Evolutionary conservation across 1,140 invertebrate species (phyloP).

Genomic region (Nixonia krombeini): DNA sequence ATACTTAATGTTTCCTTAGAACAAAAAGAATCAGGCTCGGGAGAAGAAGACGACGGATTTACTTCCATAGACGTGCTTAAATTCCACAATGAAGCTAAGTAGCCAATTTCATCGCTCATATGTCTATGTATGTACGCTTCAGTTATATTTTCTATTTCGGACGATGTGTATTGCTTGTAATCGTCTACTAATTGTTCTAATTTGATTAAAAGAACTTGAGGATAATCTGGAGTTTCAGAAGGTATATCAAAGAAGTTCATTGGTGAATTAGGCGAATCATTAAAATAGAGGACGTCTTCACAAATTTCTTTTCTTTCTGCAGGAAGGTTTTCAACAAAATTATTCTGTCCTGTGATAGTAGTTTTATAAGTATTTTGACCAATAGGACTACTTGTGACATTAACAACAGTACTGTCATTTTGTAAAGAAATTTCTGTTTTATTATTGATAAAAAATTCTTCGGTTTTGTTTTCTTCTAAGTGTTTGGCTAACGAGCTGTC

Average conservation of each 20-base stretch:
- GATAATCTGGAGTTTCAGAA: slow-evolving; percentile 6
- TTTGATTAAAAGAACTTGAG: slow-evolving; percentile 31
- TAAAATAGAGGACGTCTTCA: too few species aligned
- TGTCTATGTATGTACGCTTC: slow-evolving; percentile 27
- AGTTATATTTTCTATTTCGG: slow-evolving; percentile 22
- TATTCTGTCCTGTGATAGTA: too few species aligned
- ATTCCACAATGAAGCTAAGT: slow-evolving; percentile 26
- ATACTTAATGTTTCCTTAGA: slow-evolving; percentile 1
- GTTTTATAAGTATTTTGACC: too few species aligned
- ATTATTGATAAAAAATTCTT: too few species aligned
- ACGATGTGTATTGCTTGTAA: slow-evolving; percentile 12
- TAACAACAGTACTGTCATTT: too few species aligned
- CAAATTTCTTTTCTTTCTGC: too few species aligned
- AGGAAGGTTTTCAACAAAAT: too few species aligned
- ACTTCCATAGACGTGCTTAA: neutral
- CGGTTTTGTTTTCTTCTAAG: too few species aligned
- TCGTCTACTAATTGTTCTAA: slow-evolving; percentile 29
- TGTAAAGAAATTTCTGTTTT: too few species aligned
- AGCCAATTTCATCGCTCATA: slow-evolving; percentile 19
- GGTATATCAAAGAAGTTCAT: neutral
- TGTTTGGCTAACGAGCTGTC: too few species aligned
- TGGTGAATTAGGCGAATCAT: neutral
- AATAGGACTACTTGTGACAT: too few species aligned
- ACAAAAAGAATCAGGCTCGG: slow-evolving; percentile 1
- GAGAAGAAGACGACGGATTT: neutral